These are phyloP conservation scores for Microctenopoma stevenorrisi DNA, from an alignment of 2,797 vertebrate genomes.

Conservation along the genomic window DNA sequence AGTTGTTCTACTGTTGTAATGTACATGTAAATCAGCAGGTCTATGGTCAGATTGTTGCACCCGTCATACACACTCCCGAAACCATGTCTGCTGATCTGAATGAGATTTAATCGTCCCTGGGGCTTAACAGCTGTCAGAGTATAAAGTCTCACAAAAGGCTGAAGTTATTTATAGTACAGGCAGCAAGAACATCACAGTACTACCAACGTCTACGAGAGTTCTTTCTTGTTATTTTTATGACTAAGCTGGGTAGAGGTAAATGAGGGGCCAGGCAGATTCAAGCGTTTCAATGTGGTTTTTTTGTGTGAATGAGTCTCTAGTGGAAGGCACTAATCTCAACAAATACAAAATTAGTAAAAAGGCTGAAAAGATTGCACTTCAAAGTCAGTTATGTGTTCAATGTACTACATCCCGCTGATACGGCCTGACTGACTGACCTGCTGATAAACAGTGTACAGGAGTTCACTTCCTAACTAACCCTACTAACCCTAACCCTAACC, in stretches of 20 bases:
- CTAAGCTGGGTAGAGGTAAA: constrained; percentile 29
- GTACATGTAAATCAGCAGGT: neutral
- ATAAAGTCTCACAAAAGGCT: constrained; percentile 53
- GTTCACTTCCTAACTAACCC: neutral
- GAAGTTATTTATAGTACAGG: constrained; percentile 67
- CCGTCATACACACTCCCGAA: constrained; percentile 18
- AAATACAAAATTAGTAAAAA: constrained; percentile 14
- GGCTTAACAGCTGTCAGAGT: constrained; percentile 56
- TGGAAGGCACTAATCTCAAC: constrained; percentile 1
- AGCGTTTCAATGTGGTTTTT: constrained; percentile 30
- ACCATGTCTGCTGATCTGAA: constrained; percentile 44
- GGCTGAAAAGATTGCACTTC: constrained; percentile 21
- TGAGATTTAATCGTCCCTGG: constrained; percentile 54
- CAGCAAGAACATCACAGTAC: constrained; percentile 43
- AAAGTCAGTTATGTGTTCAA: constrained; percentile 15
- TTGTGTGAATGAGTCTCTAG: constrained; percentile 19
- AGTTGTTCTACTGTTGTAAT: neutral
- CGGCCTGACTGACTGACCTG: constrained; percentile 1
- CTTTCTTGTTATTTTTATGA: constrained; percentile 69
- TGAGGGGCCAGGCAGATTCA: constrained; percentile 20
- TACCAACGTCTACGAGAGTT: neutral
- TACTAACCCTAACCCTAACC: too few relatives aligned
- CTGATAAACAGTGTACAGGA: neutral
- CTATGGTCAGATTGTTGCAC: constrained; percentile 25
- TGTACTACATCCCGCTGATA: neutral